Conservation (phyloP, 1,140 invertebrate species). For the Spodoptera litura region DNA sequence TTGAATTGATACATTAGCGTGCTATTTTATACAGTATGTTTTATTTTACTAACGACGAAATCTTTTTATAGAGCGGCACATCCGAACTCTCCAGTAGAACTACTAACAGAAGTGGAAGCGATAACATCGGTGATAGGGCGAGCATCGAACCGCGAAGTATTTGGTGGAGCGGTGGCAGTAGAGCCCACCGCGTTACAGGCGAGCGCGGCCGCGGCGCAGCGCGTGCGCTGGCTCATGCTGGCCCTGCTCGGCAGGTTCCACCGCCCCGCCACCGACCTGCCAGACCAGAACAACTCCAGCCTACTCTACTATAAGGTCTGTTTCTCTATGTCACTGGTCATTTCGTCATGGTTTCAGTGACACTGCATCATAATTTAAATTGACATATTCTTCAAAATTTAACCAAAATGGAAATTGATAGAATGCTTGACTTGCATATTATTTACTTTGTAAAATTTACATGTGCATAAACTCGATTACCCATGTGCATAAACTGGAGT, state of each 20-base stretch:
- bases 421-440: too few species aligned
- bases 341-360: too few species aligned
- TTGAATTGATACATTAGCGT: too few species aligned
- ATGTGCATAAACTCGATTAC: too few species aligned
- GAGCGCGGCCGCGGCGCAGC: conserved; percentile 75
- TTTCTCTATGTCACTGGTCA: too few species aligned
- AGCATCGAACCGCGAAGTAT: conserved; percentile 87
- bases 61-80: conserved; percentile 85
- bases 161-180: conserved; percentile 77
- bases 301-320: conserved; percentile 34
- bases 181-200: conserved; percentile 70
- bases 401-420: too few species aligned
- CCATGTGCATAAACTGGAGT: too few species aligned
- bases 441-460: too few species aligned
- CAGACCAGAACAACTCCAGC: conserved; percentile 47
- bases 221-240: conserved; percentile 90
- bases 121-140: conserved; percentile 93
- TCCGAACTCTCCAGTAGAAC: conserved; percentile 87
- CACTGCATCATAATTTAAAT: too few species aligned
- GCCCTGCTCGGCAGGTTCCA: conserved; percentile 89
- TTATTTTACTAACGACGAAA: background rate
- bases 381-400: too few species aligned
- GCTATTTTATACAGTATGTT: background rate
- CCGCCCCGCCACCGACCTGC: conserved; percentile 51
- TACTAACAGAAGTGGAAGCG: conserved; percentile 90